Base-by-base conservation (phyloP, 2,888 invertebrate species). In the Thymelicus sylvestris region DNA sequence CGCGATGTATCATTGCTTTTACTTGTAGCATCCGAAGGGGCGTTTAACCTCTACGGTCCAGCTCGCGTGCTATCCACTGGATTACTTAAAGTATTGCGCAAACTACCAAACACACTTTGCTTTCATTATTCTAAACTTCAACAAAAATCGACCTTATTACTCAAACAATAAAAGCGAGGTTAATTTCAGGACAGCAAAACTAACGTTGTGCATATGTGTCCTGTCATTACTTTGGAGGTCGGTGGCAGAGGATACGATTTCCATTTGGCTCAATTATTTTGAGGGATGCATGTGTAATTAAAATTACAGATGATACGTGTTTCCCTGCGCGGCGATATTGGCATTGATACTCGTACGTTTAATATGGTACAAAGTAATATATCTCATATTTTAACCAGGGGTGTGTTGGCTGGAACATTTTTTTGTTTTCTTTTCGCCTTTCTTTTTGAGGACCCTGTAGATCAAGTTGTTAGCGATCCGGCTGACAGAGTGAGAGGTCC, bases 1-100 rank as follows among this genome's bases (percentile, higher is more conserved):
- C 86, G 83, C 89, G 85, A 85, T 86, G 88, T 91, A 90, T 90
- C 90, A 89, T 87, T 89, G 89, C 87, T 87, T 90, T 89, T 89
- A 87, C 87, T 86, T 86, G 85, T 84, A 85, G 84, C 88, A 86
- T 90, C 89, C 89, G 89, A 84, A 87, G 86, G 80, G 86, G 86
- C 85, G 86, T 86, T 87, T 31, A 2, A 31, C 31, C 31, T 31
- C 78, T 85, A 83, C 87, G 83, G 82, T 82, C 80, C 85, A 81
- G 81, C 83, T 88, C 85, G 82, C 81, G 85, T 85, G 83, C 1
- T 76, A 74, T 72, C 75, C 67, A 75, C 74, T 76, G 78, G 79
- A 83, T 90, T 87, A 87, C 88, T 83, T 84, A 86, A 86, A 85
- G 85, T 82, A 83, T 77, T 71, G 70, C 70, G 57, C 70, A 70